phyloP scores from a whole-genome alignment of 2,888 invertebrate species.

The Nemotelus nigrinus region DNA sequence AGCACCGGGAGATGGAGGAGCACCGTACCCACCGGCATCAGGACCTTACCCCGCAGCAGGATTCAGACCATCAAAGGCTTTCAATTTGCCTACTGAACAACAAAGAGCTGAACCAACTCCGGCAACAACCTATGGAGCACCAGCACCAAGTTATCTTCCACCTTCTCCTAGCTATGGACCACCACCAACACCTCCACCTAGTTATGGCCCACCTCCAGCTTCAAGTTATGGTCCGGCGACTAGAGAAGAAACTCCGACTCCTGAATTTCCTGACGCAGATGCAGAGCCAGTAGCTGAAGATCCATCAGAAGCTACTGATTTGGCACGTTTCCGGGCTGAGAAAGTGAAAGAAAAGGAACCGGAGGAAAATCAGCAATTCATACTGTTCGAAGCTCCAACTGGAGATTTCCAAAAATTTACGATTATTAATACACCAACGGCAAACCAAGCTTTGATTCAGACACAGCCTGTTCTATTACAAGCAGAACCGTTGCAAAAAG shows the following conservation, averaged over 20 bases:
- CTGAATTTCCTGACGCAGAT: slow-evolving; percentile 18
- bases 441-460: slow-evolving; percentile 19
- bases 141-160: slow-evolving; percentile 19
- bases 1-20: not conserved
- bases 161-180: slow-evolving; percentile 20
- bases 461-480: slow-evolving; percentile 25
- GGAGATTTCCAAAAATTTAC: slow-evolving; percentile 18
- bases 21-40: slow-evolving; percentile 5
- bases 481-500: not conserved
- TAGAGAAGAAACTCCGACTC: slow-evolving; percentile 21
- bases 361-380: not conserved
- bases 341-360: slow-evolving; percentile 17
- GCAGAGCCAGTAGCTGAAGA: slow-evolving; percentile 15
- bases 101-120: slow-evolving; percentile 10
- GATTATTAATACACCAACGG: not conserved
- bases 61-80: slow-evolving; percentile 13
- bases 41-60: slow-evolving; percentile 35
- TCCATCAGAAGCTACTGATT: slow-evolving; percentile 28
- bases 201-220: slow-evolving; percentile 27
- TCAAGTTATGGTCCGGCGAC: not conserved
- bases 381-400: not conserved
- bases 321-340: not conserved
- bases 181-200: slow-evolving; percentile 5
- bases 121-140: slow-evolving; percentile 32
- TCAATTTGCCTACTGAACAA: slow-evolving; percentile 20